These are phyloP conservation scores for Gonioctena quinquepunctata DNA, from an alignment of 1,140 invertebrate genomes.

Conservation along the genomic window DNA sequence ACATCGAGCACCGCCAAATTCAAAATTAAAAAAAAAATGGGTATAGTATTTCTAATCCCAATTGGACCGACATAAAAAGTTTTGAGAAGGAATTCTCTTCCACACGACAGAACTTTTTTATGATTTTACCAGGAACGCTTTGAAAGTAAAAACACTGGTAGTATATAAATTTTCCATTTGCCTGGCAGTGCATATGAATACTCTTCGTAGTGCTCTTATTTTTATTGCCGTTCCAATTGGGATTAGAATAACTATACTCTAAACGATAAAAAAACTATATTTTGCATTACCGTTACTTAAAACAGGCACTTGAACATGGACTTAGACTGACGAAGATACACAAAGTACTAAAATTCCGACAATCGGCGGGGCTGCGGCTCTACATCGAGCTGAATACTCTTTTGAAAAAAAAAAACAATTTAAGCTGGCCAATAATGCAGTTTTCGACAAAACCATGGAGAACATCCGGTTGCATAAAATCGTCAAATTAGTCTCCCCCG, in stretches of 20 bases:
- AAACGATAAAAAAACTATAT: conserved; percentile 49
- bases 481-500: conserved; percentile 45
- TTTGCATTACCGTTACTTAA: conserved; percentile 48
- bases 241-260: too few species aligned
- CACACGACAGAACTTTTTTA: too few species aligned
- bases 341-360: conserved; percentile 49
- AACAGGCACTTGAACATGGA: conserved; percentile 6
- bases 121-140: too few species aligned
- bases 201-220: too few species aligned
- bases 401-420: conserved; percentile 54
- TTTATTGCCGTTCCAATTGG: too few species aligned
- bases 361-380: conserved; percentile 49
- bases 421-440: conserved; percentile 57
- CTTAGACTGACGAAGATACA: conserved; percentile 3
- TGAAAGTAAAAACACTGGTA: too few species aligned
- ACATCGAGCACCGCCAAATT: conserved; percentile 30
- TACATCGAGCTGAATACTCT: conserved; percentile 55
- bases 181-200: too few species aligned
- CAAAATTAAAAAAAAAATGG: conserved; percentile 52
- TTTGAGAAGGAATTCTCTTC: too few species aligned
- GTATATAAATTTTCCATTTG: too few species aligned
- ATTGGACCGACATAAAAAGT: too few species aligned
- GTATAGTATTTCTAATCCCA: too few species aligned
- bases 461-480: conserved; percentile 51
- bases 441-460: conserved; percentile 59